A percentile compares a stretch with the other conserved stretches of the same genome.
phyloP scores from a whole-genome alignment of 2,113 vertebrate genomes.

The Grantiella picta region DNA sequence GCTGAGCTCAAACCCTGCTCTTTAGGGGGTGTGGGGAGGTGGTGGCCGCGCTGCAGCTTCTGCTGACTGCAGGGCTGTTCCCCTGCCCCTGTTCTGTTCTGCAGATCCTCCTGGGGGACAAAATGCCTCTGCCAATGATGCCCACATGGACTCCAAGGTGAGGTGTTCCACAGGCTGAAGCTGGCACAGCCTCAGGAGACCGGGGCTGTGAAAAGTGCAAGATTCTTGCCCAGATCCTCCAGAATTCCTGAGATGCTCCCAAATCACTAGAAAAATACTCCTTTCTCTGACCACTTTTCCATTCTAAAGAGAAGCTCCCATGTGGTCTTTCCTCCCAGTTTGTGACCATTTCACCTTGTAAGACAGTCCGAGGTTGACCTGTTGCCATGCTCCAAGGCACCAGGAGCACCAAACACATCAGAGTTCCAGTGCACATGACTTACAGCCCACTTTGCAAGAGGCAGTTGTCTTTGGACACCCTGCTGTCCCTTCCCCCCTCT shows the following conservation, averaged over 20 bases:
- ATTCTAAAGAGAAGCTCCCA: neutral
- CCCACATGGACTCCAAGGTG: neutral
- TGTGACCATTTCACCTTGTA: neutral
- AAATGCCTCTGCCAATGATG: neutral
- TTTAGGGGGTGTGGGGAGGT: fast-evolving
- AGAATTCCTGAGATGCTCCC: neutral
- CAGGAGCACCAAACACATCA: neutral
- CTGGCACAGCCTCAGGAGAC: neutral
- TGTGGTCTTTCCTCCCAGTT: neutral
- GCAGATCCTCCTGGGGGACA: neutral
- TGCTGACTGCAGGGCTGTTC: neutral
- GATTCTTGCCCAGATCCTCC: neutral
- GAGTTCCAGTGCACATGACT: neutral
- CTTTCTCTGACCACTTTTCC: neutral
- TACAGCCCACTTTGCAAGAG: neutral
- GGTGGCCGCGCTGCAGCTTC: neutral
- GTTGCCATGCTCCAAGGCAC: neutral
- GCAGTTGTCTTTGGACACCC: neutral
- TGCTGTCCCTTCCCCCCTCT: neutral
- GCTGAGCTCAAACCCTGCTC: neutral
- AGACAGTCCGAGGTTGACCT: neutral
- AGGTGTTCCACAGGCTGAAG: neutral
- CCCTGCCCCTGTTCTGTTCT: neutral
- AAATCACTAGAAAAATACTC: neutral
- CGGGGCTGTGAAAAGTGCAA: neutral